Evolutionary conservation across 2,888 invertebrate genomes (phyloP).

Genomic region (Camptogramma bilineatum): DNA sequence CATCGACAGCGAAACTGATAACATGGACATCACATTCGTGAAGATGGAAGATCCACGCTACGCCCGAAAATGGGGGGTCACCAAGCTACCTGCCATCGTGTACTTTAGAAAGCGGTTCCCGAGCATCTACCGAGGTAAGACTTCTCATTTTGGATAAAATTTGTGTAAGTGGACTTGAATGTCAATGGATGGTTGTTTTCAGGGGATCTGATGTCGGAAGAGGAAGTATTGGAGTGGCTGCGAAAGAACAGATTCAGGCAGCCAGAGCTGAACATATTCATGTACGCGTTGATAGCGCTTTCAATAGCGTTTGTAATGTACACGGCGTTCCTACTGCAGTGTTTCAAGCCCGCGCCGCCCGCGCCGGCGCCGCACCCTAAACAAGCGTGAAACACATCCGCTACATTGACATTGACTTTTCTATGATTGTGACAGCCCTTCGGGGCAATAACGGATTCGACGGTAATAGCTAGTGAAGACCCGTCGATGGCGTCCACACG

Average conservation of each 20-base stretch:
- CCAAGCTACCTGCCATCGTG: conserved; percentile 95
- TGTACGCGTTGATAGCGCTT: conserved; percentile 95
- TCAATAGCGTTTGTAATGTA: conserved; percentile 94
- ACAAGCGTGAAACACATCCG: conserved; percentile 83
- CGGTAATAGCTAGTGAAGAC: conserved; percentile 54
- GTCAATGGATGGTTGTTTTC: conserved; percentile 46
- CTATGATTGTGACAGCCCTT: conserved; percentile 52
- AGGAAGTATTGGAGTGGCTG: conserved; percentile 96
- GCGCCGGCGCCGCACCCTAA: conserved; percentile 87
- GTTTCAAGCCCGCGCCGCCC: conserved; percentile 91
- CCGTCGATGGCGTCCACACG: conserved; percentile 47
- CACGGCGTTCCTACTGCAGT: conserved; percentile 95
- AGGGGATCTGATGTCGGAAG: conserved; percentile 94
- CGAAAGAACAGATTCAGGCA: conserved; percentile 96
- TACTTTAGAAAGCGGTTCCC: conserved; percentile 97
- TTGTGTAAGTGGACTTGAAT: not conserved
- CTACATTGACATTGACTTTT: conserved; percentile 45
- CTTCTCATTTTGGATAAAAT: not conserved
- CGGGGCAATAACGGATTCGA: conserved; percentile 48
- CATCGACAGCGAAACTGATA: conserved; percentile 97
- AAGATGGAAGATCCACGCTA: conserved; percentile 97
- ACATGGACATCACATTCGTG: conserved; percentile 96
- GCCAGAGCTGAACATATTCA: conserved; percentile 96
- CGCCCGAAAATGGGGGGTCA: conserved; percentile 97
- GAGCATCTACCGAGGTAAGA: conserved; percentile 94